Evolutionary conservation across 2,888 invertebrate genomes (phyloP).

Genomic region (Carcina quercana): DNA sequence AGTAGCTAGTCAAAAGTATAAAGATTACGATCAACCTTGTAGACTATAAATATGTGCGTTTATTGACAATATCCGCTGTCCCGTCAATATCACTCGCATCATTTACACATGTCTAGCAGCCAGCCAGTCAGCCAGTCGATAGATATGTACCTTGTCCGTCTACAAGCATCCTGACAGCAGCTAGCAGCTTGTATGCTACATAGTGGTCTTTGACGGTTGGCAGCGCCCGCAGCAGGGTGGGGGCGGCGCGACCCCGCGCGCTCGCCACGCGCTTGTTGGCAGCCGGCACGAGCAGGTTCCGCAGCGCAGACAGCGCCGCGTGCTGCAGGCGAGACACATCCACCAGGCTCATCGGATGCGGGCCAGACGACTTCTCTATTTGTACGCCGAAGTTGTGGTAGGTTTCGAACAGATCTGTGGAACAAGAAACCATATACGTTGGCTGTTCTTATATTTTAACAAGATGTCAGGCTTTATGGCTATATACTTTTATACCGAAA

Average conservation of each 20-base stretch:
- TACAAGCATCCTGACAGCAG: constrained; percentile 89
- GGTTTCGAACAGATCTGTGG: constrained; percentile 50
- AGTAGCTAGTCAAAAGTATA: too few species aligned
- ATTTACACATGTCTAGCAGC: too few species aligned
- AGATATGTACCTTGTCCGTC: constrained; percentile 89
- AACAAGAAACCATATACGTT: too few species aligned
- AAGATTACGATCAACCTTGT: too few species aligned
- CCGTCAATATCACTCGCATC: too few species aligned
- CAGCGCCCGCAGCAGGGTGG: constrained; percentile 78
- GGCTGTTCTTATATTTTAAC: too few species aligned
- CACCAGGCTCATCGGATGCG: constrained; percentile 26
- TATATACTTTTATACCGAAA: too few species aligned
- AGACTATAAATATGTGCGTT: too few species aligned
- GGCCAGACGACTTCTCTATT: constrained; percentile 25
- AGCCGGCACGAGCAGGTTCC: constrained; percentile 83
- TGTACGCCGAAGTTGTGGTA: constrained; percentile 34
- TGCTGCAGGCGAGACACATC: constrained; percentile 74
- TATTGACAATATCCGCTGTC: too few species aligned
- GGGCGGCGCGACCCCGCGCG: constrained; percentile 73
- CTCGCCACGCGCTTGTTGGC: constrained; percentile 84
- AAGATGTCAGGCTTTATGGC: too few species aligned
- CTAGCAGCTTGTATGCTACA: constrained; percentile 90
- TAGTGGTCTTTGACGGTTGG: constrained; percentile 82
- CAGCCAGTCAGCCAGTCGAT: too few species aligned
- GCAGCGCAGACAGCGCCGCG: constrained; percentile 84